A percentile compares a stretch with the other conserved stretches of the same genome.
phyloP scores from a whole-genome alignment of 1,140 invertebrate genomes.

The Drosophila nasuta region DNA sequence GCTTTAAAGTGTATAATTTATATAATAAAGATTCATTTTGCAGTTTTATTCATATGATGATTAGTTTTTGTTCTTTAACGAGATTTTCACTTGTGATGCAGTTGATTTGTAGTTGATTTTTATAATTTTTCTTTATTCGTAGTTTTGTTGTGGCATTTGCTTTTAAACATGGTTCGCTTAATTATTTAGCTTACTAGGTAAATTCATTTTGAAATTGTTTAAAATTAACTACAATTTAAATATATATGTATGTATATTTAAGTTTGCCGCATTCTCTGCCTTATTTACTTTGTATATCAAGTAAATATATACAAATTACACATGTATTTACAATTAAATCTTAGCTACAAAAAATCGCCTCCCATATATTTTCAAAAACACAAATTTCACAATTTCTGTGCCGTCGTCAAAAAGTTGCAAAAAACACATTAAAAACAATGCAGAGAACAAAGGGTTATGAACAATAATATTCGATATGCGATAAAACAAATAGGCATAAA shows the following conservation, averaged over 20 bases:
- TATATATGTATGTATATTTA: constrained; percentile 47
- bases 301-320: constrained; percentile 83
- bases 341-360: constrained; percentile 72
- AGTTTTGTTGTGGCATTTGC: constrained; percentile 63
- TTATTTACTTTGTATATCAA: constrained; percentile 81
- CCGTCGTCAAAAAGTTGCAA: constrained; percentile 71
- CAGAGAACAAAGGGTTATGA: constrained; percentile 44
- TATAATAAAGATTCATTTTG: constrained; percentile 69
- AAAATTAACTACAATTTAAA: constrained; percentile 80
- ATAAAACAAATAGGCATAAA: constrained; percentile 53
- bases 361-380: constrained; percentile 20
- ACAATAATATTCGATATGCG: constrained; percentile 48
- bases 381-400: constrained; percentile 43
- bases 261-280: constrained; percentile 59
- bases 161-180: constrained; percentile 53
- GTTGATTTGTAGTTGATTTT: constrained; percentile 24
- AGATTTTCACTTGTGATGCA: constrained; percentile 24
- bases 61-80: constrained; percentile 31
- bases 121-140: constrained; percentile 38
- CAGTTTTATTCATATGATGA: constrained; percentile 30
- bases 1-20: constrained; percentile 67
- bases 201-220: constrained; percentile 78
- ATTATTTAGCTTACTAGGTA: constrained; percentile 64
- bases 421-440: constrained; percentile 47
- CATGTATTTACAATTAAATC: constrained; percentile 81